A percentile compares a stretch with the other conserved stretches of the same genome.
Conservation (phyloP, 2,888 invertebrate genomes). For the Achlya flavicornis region DNA sequence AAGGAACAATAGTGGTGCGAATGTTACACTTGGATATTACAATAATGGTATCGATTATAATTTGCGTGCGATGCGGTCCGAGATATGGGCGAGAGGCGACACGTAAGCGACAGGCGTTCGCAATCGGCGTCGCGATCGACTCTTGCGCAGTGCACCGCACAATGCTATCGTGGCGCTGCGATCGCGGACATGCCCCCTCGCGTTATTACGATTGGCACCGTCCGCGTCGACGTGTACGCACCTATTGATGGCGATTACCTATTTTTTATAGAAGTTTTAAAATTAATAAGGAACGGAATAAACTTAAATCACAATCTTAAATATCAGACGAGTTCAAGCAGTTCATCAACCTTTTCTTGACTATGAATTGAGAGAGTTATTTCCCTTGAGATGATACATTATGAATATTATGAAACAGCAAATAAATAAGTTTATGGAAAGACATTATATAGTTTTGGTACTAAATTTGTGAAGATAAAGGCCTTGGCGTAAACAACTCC, state of each 20-base stretch:
- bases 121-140: slow-evolving; percentile 78
- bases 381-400: not conserved
- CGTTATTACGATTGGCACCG: slow-evolving; percentile 77
- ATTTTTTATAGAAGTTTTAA: slow-evolving; percentile 47
- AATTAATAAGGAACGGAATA: slow-evolving; percentile 12
- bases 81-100: slow-evolving; percentile 77
- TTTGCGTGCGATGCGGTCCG: slow-evolving; percentile 80
- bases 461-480: not conserved
- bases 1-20: slow-evolving; percentile 77
- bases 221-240: slow-evolving; percentile 58
- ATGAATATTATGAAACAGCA: too few relatives aligned
- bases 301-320: not conserved
- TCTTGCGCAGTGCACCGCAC: slow-evolving; percentile 70
- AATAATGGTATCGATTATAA: slow-evolving; percentile 84
- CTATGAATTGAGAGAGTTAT: not conserved
- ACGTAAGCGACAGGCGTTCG: slow-evolving; percentile 79
- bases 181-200: slow-evolving; percentile 78
- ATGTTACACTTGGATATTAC: slow-evolving; percentile 79
- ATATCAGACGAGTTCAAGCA: not conserved
- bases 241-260: slow-evolving; percentile 69
- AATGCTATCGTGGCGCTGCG: slow-evolving; percentile 79
- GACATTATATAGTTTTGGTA: not conserved
- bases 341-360: not conserved
- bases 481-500: not conserved
- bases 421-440: not conserved